Base-by-base conservation (phyloP, 2,888 invertebrate species). In the Chrysopilus asiliformis region DNA sequence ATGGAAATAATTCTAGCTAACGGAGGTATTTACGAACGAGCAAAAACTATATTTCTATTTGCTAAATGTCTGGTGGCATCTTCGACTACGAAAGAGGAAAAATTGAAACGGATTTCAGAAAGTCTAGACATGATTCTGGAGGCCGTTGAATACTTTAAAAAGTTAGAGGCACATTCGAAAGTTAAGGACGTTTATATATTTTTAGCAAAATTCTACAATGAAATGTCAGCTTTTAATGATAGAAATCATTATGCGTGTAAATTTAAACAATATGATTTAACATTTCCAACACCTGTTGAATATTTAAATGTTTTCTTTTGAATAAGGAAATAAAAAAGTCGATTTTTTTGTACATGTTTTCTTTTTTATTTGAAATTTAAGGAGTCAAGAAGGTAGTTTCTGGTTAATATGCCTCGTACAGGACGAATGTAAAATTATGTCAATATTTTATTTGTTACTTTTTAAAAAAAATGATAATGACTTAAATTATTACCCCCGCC, bases 191-290 rank as follows among this genome's bases (percentile, higher is more conserved):
- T 64, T 1, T 61, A 56, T 28, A 50, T 55, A 3, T 64, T 55
- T 31, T 42, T 63, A 70, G 79, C 82, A 1, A 71, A 77, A 45
- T 65, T 85, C 1, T 85, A 79, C 51, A 71, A 90, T 51, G 78
- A 79, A 45, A 66, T 87, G 3, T 78, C 79, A 2, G 70, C 76
- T 51, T 67, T 68, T 10, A 65, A 70, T 1, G 77, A 85, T 47
- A 70, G 89, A 42, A 89, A 90, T 58, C 79, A 79, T 49, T 82
- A 79, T 55, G 79, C 90, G 0, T 75, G 79, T 53, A 79, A 84
- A 62, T 89, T 82, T 53, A 71, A 79, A 42, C 74, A 79, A 45
- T 66, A 87, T 34, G 80, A 85, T 57, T 73, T 75, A 47, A 80
- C 83, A 52, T 74, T 75, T 58, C 71, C 32, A 70, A 78, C 56